Evolutionary conservation across 2,888 invertebrate species (phyloP), one percentile per base, ranked within the genome.

Genomic region (Dendrolimus houi): DNA sequence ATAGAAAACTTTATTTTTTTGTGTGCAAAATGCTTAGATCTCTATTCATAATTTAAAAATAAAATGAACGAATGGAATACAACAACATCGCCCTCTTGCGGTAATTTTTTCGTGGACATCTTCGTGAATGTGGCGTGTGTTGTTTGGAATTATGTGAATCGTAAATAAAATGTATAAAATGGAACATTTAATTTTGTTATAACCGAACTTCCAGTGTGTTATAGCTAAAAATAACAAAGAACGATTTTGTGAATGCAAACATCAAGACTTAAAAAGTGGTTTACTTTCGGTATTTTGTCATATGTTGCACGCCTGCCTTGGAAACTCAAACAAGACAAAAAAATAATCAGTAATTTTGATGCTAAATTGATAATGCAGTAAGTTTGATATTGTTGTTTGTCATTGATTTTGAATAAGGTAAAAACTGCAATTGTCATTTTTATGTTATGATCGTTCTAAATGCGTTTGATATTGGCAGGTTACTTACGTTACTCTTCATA

Each of bases 91-190:
- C 81, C 87, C 81, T 73, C 89, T 89, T 67, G 80, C 75, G 88
- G 70, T 63, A 81, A 80, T 79, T 78, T 83, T 75, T 65, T 76
- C 66, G 75, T 70, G 70, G 78, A 80, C 84, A 85, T 40, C 79
- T 83, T 86, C 84, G 87, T 87, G 90, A 91, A 90, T 91, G 91
- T 91, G 91, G 91, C 91, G 91, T 91, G 91, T 91, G 91, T 91
- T 91, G 91, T 91, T 91, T 91, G 87, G 83, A 77, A 78, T 81
- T 78, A 79, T 79, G 77, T 74, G 83, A 88, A 79, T 87, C 87
- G 89, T 90, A 91, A 89, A 89, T 89, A 89, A 89, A 89, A 88
- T 85, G 83, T 79, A 74, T 76, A 78, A 70, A 72, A 81, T 81
- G 70, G 74, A 72, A 69, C 72, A 72, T 58, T 77, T 80, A 78